phyloP scores from a whole-genome alignment of 1,140 invertebrate genomes.

The Vanessa tameamea region DNA sequence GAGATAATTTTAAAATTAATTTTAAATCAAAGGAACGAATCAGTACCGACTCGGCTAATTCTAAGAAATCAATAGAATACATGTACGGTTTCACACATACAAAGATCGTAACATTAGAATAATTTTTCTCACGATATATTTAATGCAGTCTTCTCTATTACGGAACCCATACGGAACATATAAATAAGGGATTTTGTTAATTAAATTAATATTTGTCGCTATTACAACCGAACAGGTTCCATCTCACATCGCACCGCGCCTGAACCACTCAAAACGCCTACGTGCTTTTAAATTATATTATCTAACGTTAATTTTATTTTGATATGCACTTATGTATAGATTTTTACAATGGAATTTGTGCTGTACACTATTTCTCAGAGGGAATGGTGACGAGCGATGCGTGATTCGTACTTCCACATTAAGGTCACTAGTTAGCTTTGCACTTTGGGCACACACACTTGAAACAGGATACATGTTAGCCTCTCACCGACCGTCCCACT shows the following conservation, averaged over 20 bases:
- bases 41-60: not conserved
- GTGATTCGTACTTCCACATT: constrained; percentile 1
- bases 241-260: constrained; percentile 25
- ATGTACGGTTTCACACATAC: constrained; percentile 11
- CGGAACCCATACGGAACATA: constrained; percentile 24
- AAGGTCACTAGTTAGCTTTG: constrained; percentile 33
- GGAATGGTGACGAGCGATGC: constrained; percentile 37
- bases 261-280: constrained; percentile 36
- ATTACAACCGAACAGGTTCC: constrained; percentile 26
- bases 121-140: constrained; percentile 34
- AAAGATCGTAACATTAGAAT: constrained; percentile 27
- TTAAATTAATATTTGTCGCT: constrained; percentile 14
- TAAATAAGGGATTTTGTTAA: constrained; percentile 20
- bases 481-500: constrained; percentile 42
- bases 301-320: constrained; percentile 74
- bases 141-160: constrained; percentile 47
- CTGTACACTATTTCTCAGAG: constrained; percentile 66
- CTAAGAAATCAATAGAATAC: constrained; percentile 2
- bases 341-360: constrained; percentile 77
- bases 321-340: constrained; percentile 78
- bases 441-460: constrained; percentile 54
- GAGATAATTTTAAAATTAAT: constrained; percentile 9
- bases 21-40: constrained; percentile 12
- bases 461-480: constrained; percentile 37
- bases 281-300: constrained; percentile 57